phyloP scores from a whole-genome alignment of 2,113 vertebrate species.

The Pseudolaguvia tuberculata region DNA sequence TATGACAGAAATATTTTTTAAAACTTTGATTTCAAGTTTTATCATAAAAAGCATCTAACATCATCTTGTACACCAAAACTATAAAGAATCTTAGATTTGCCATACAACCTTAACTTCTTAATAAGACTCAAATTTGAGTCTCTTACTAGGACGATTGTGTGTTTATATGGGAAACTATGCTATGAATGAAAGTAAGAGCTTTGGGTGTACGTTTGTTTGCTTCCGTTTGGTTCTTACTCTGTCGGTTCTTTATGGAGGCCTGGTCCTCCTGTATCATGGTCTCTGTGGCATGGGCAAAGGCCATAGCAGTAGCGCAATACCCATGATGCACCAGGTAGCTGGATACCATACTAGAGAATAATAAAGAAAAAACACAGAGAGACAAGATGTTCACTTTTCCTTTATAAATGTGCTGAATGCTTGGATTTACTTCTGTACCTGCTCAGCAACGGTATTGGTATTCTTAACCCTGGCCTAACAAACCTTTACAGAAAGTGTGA shows the following conservation, averaged over 20 bases:
- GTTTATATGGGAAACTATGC: not conserved
- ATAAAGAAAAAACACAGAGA: not conserved
- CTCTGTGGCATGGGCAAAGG: constrained; percentile 93
- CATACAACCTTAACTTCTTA: too few species aligned
- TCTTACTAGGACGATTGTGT: not conserved
- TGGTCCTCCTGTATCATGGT: constrained; percentile 95
- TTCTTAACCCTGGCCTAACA: too few species aligned
- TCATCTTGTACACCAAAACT: too few species aligned
- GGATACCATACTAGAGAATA: constrained; percentile 85
- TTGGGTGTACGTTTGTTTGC: not conserved
- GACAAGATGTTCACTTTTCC: not conserved
- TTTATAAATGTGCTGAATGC: not conserved
- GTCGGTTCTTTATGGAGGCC: constrained; percentile 95
- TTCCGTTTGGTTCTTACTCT: constrained; percentile 80
- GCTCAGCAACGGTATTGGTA: too few species aligned
- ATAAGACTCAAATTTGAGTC: not conserved
- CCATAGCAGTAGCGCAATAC: constrained; percentile 94
- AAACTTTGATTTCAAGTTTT: too few species aligned
- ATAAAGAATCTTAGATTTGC: not conserved
- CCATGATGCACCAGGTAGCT: constrained; percentile 98
- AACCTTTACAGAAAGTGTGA: too few species aligned
- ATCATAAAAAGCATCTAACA: too few species aligned
- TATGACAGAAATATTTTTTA: not conserved
- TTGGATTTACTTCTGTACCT: too few species aligned
- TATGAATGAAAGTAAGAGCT: not conserved